These are phyloP conservation scores for Irena cyanogastra DNA, from an alignment of 2,113 vertebrate species.

Conservation along the genomic window DNA sequence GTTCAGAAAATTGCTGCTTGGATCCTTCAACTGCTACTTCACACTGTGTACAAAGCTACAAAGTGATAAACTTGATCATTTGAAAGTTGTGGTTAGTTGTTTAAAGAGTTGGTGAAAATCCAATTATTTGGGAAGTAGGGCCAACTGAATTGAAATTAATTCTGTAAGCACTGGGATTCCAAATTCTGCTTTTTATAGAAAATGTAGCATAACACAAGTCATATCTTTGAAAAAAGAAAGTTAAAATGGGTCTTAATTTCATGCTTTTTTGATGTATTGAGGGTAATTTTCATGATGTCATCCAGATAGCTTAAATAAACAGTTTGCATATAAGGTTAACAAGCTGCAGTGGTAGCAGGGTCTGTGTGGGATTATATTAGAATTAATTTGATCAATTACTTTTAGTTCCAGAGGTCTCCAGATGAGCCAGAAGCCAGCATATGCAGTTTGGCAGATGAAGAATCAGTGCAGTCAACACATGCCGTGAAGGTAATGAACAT, in stretches of 20 bases:
- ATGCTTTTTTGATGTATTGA: slow-evolving; percentile 56
- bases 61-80: not conserved
- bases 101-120: not conserved
- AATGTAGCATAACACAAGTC: not conserved
- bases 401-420: slow-evolving; percentile 72
- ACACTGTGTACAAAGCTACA: not conserved
- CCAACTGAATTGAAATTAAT: not conserved
- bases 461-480: slow-evolving; percentile 77
- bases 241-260: slow-evolving; percentile 45
- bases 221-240: not conserved
- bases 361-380: slow-evolving; percentile 64
- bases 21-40: not conserved
- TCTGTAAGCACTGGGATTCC: not conserved
- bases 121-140: not conserved
- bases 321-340: slow-evolving; percentile 70
- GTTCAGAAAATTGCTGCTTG: not conserved
- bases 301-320: slow-evolving; percentile 74
- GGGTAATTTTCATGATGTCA: slow-evolving; percentile 71
- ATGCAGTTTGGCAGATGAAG: slow-evolving; percentile 77
- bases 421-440: slow-evolving; percentile 80
- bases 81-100: not conserved
- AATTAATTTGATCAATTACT: slow-evolving; percentile 81
- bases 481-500: slow-evolving; percentile 77
- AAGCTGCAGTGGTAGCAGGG: slow-evolving; percentile 60
- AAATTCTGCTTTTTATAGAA: not conserved